Percentiles rank a stretch among this genome's conserved stretches.
These are phyloP conservation scores for Frieseomelitta varia DNA, from an alignment of 1,140 invertebrate genomes.

Conservation along the genomic window DNA sequence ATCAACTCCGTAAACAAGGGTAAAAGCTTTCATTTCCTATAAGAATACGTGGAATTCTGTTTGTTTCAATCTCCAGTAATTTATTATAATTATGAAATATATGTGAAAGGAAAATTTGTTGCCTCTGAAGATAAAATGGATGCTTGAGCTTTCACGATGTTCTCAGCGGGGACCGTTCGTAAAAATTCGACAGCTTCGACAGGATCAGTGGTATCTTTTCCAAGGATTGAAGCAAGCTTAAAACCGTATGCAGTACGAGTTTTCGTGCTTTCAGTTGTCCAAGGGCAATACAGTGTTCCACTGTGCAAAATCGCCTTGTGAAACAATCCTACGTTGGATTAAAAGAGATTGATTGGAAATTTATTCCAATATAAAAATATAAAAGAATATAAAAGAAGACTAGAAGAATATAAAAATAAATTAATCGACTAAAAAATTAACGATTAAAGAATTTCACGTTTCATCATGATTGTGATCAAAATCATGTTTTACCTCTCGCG, in stretches of 20 bases:
- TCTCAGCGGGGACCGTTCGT: constrained; percentile 70
- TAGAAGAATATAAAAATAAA: too few species aligned
- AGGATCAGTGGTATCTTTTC: constrained; percentile 78
- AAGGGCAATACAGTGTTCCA: constrained; percentile 79
- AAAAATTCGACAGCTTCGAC: constrained; percentile 79
- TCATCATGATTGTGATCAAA: not conserved
- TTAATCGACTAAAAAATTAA: not conserved
- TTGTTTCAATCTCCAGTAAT: not conserved
- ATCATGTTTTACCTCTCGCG: constrained; percentile 52
- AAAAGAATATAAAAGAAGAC: too few species aligned
- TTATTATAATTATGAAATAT: not conserved
- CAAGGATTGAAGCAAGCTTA: constrained; percentile 76
- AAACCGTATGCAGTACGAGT: constrained; percentile 72
- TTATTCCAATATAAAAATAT: too few species aligned
- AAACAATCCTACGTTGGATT: constrained; percentile 78
- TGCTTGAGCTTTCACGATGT: constrained; percentile 45
- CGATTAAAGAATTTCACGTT: not conserved
- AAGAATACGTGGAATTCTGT: not conserved
- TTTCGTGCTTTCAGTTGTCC: constrained; percentile 58
- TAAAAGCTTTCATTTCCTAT: not conserved
- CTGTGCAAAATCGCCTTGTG: constrained; percentile 85
- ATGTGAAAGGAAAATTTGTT: not conserved
- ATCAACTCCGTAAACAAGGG: constrained; percentile 14
- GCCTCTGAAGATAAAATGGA: not conserved
- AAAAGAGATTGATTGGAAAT: not conserved